Conservation (phyloP, 2,113 vertebrate species). For the Oryzias woworae region DNA sequence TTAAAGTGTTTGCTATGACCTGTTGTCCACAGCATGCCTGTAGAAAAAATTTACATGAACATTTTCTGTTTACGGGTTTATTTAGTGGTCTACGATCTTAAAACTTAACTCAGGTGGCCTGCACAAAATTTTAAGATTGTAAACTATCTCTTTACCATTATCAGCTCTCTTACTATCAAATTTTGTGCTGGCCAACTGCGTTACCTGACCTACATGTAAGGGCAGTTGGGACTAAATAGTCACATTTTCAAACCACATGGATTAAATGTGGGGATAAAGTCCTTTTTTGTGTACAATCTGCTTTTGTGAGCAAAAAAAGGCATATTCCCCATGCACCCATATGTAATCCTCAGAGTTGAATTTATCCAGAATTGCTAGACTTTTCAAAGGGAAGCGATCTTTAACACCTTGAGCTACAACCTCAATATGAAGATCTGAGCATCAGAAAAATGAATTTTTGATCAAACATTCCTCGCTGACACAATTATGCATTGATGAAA, state of each 20-base stretch:
- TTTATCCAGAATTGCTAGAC: constrained; percentile 19
- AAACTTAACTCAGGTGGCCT: too few relatives aligned
- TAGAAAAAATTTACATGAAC: too few relatives aligned
- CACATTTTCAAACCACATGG: neutral
- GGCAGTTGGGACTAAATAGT: neutral
- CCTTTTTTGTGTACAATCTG: neutral
- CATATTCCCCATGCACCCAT: neutral
- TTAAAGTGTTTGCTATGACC: too few relatives aligned
- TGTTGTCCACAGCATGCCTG: too few relatives aligned
- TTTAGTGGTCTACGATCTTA: too few relatives aligned
- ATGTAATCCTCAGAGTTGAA: constrained; percentile 16
- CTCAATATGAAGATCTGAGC: constrained; percentile 39
- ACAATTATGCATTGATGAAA: constrained; percentile 45
- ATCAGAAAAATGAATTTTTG: constrained; percentile 24
- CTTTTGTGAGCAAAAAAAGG: neutral
- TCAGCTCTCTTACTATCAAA: too few relatives aligned
- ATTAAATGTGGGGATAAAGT: neutral
- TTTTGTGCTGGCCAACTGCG: too few relatives aligned
- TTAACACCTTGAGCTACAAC: constrained; percentile 27
- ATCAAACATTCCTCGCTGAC: constrained; percentile 40
- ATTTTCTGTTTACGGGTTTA: too few relatives aligned
- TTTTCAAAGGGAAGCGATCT: constrained; percentile 36
- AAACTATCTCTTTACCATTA: too few relatives aligned
- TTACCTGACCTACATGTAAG: too few relatives aligned
- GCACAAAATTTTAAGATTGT: too few relatives aligned